These are phyloP conservation scores for Azorinus chamasolen DNA, from an alignment of 2,888 invertebrate genomes.

Conservation along the genomic window DNA sequence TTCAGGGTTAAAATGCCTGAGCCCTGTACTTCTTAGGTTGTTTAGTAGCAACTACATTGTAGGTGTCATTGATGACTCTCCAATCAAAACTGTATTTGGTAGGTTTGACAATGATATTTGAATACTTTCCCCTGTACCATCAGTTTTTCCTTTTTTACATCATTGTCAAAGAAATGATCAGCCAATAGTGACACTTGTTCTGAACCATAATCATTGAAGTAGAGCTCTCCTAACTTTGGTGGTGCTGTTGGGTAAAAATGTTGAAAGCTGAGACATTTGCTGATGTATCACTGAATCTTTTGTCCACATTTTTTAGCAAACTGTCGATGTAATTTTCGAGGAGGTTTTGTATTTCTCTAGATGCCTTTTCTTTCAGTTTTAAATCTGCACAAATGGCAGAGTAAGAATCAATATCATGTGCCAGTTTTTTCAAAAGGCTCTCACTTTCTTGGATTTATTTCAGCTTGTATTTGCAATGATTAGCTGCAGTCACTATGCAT, in stretches of 20 bases:
- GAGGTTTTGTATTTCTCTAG: conserved; percentile 16
- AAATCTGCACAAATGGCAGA: conserved; percentile 34
- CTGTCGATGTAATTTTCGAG: conserved; percentile 10
- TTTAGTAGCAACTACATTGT: conserved; percentile 27
- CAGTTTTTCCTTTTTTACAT: conserved; percentile 8
- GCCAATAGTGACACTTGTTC: conserved; percentile 5
- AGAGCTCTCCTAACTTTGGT: conserved; percentile 12
- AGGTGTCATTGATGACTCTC: neutral
- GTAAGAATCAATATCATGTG: conserved; percentile 23
- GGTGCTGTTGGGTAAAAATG: conserved; percentile 25
- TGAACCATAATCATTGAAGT: conserved; percentile 12
- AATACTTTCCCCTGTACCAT: conserved; percentile 22
- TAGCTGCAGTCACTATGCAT: too few relatives aligned
- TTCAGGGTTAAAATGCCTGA: conserved; percentile 10
- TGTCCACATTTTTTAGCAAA: conserved; percentile 19
- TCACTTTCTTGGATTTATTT: conserved; percentile 7
- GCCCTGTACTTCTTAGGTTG: neutral
- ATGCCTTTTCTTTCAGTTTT: conserved; percentile 1
- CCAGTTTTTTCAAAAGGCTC: conserved; percentile 13
- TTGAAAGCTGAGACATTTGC: conserved; percentile 6
- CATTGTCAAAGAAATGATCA: conserved; percentile 26
- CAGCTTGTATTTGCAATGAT: too few relatives aligned
- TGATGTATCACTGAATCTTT: conserved; percentile 15
- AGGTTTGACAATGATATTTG: conserved; percentile 21
- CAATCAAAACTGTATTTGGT: conserved; percentile 1